Evolutionary conservation across 2,113 vertebrate species (phyloP), one percentile per base, ranked within the genome.

Genomic region (Spilogale gracilis): DNA sequence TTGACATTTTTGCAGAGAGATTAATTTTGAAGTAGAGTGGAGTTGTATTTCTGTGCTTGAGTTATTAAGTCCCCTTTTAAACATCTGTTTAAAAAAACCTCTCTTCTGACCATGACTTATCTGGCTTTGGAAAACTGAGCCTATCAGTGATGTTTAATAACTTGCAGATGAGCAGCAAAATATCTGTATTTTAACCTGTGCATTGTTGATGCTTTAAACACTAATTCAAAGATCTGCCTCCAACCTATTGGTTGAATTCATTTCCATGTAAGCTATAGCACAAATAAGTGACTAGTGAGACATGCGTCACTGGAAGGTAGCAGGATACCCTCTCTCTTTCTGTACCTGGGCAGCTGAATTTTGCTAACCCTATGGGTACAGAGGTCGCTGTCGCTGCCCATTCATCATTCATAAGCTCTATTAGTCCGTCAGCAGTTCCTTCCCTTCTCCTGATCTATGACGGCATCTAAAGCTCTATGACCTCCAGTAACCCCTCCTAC

Each of bases 1-100:
- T 27, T 97, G 96, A 91, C 97, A 95, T 91, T 95, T 69, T 86
- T 94, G 93, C 60, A 95, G 92, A 95, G 67, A 54, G 60, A 10
- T 96, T 88, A 48, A 95, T 95, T 94, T 98, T 91, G 98, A 98
- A 98, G 98, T 92, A 97, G 73, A 85, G 73, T 85, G 54, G 20
- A 92, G 87, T 56, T 98, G 95, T 78, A 89, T 84, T 92, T 87
- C 92, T 98, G 4, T 61, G 61, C 43, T 91, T 97, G 71, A 94
- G 50, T 90, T 85, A 67, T 89, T 25, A 76, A 14, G 74, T 82
- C 63, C 95, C 96, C 89, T 60, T 27, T 65, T 32, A 20, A 65
- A 92, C 50, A 92, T 93, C 88, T 76, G 90, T 94, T 94, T 94
- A 65, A 98, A 96, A 30, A 82, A 54, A 73, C 13, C 12, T 14